Evolutionary conservation across 2,113 vertebrate genomes (phyloP).

Genomic region (Crocuta crocuta): DNA sequence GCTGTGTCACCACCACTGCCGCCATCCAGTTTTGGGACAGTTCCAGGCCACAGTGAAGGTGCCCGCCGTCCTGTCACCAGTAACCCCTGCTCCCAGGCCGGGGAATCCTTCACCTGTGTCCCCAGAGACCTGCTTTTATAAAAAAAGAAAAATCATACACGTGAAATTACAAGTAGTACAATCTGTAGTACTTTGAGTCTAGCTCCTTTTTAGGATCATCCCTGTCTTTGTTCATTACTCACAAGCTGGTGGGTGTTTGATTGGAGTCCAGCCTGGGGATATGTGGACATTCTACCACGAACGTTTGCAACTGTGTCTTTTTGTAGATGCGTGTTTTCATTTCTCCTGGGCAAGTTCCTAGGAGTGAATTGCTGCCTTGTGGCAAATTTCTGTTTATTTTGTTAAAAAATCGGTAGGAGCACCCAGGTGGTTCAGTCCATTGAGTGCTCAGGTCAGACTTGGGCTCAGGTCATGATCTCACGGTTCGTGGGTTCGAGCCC

Average conservation of each 20-base stretch:
- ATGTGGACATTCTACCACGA: accelerated
- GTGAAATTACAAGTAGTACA: not conserved
- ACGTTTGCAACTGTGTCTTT: not conserved
- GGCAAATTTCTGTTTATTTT: not conserved
- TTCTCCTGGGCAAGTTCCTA: not conserved
- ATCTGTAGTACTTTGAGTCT: not conserved
- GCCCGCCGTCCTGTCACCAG: accelerated
- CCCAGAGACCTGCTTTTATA: not conserved
- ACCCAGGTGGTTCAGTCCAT: too few relatives aligned
- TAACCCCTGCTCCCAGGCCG: not conserved
- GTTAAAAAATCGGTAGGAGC: not conserved
- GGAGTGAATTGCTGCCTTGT: not conserved
- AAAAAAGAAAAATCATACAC: not conserved
- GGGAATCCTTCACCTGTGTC: not conserved
- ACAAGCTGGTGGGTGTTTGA: not conserved
- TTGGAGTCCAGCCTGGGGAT: not conserved
- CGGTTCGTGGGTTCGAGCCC: too few relatives aligned
- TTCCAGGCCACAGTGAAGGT: not conserved
- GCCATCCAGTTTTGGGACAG: not conserved
- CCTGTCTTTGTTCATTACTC: not conserved
- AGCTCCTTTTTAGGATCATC: not conserved
- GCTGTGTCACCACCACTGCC: not conserved
- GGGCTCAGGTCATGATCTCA: too few relatives aligned
- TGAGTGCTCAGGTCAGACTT: too few relatives aligned
- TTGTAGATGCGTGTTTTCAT: not conserved